Percentiles rank a stretch among this genome's conserved stretches.
Conservation (phyloP, 2,113 vertebrate genomes). For the Eira barbara region DNA sequence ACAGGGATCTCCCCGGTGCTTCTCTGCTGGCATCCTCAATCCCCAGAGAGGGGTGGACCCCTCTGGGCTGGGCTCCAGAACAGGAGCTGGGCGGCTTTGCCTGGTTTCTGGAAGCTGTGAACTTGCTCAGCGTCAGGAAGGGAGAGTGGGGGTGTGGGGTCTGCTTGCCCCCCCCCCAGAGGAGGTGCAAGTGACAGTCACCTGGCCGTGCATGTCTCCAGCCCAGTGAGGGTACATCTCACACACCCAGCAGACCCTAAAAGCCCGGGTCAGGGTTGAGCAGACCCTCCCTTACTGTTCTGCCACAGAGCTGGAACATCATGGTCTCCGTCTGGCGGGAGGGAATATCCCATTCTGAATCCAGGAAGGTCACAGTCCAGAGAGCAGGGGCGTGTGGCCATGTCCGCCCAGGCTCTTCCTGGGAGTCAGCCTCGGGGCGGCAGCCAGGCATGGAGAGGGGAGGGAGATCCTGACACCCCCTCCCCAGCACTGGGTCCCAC, state of each 20-base stretch:
- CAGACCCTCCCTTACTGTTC: background rate
- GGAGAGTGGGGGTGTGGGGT: rapidly evolving
- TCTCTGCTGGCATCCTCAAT: background rate
- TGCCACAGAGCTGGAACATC: rapidly evolving
- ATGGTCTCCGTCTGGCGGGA: background rate
- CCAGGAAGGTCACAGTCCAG: background rate
- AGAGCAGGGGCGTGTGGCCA: background rate
- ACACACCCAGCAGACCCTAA: background rate
- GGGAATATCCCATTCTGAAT: background rate
- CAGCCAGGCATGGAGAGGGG: background rate
- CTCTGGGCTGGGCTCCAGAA: background rate
- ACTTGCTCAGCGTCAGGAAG: background rate
- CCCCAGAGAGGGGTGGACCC: background rate
- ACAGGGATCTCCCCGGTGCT: background rate
- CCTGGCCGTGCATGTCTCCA: background rate
- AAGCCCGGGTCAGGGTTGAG: background rate
- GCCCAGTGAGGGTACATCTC: background rate
- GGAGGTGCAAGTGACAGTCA: background rate
- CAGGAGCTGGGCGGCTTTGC: background rate
- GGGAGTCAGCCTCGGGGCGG: rapidly evolving
- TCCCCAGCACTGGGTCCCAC: too few relatives aligned
- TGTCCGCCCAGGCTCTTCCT: background rate
- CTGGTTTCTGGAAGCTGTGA: background rate
- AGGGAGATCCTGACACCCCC: background rate
- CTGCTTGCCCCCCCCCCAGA: background rate